These are phyloP conservation scores for Rhagophthalmus giganteus DNA, from an alignment of 2,888 invertebrate species.

Conservation along the genomic window DNA sequence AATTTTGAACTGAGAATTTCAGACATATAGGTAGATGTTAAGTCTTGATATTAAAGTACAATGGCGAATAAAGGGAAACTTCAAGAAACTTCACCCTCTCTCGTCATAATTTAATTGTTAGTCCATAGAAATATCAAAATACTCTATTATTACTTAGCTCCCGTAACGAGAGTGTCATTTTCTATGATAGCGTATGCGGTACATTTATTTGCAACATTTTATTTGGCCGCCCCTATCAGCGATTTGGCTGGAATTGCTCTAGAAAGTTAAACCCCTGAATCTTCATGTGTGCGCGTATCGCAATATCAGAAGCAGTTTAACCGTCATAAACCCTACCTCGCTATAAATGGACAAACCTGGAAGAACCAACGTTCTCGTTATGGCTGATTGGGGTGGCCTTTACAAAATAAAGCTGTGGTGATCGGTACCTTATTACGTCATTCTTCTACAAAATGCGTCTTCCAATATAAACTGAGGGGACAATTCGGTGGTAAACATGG, in stretches of 20 bases:
- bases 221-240: conserved; percentile 33
- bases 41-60: not conserved
- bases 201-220: conserved; percentile 34
- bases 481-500: conserved; percentile 11
- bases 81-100: not conserved
- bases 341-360: conserved; percentile 36
- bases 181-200: conserved; percentile 32
- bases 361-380: conserved; percentile 32
- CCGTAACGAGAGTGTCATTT: conserved; percentile 12
- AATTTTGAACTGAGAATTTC: not conserved
- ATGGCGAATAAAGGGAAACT: not conserved
- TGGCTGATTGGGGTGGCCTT: conserved; percentile 31
- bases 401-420: conserved; percentile 30
- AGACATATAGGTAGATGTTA: too few relatives aligned
- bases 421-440: conserved; percentile 29
- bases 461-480: conserved; percentile 16
- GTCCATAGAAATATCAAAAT: too few relatives aligned
- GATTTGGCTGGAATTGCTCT: conserved; percentile 30
- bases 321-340: conserved; percentile 38
- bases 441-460: conserved; percentile 21
- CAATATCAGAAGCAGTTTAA: conserved; percentile 38
- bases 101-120: not conserved
- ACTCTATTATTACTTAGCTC: too few relatives aligned
- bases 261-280: conserved; percentile 31
- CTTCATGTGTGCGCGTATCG: conserved; percentile 36